Conservation (phyloP, 2,113 vertebrate species). For the Elachura formosa region DNA sequence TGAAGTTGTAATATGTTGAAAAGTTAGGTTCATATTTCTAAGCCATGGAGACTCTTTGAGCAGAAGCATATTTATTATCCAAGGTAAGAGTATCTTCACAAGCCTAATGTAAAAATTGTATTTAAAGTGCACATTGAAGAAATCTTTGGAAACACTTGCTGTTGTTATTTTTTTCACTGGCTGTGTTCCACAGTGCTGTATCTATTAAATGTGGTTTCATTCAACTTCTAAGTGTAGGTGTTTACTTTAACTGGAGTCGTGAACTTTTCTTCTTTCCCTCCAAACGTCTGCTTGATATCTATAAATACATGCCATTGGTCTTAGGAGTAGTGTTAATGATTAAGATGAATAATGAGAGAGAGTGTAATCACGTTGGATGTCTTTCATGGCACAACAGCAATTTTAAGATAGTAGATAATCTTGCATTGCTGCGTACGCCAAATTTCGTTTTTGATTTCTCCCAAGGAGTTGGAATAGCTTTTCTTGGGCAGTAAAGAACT, state of each 20-base stretch:
- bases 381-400: neutral
- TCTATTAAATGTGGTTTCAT: constrained; percentile 21
- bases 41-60: neutral
- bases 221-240: neutral
- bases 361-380: neutral
- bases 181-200: neutral
- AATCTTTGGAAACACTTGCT: neutral
- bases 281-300: neutral
- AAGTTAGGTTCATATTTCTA: neutral
- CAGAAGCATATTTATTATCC: neutral
- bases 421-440: neutral
- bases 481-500: neutral
- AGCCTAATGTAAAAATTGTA: neutral
- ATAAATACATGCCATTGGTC: neutral
- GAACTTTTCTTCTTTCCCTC: neutral
- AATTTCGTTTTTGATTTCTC: neutral
- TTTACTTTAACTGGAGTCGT: constrained; percentile 2
- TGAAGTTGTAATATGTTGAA: neutral
- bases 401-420: neutral
- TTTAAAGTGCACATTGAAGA: neutral
- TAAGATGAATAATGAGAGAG: neutral
- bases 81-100: neutral
- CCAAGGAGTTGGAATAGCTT: neutral
- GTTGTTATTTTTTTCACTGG: neutral
- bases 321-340: neutral